Percentiles rank a stretch among this genome's conserved stretches.
These are phyloP conservation scores for Polyommatus iphigenia DNA, from an alignment of 2,888 invertebrate species.

Conservation along the genomic window DNA sequence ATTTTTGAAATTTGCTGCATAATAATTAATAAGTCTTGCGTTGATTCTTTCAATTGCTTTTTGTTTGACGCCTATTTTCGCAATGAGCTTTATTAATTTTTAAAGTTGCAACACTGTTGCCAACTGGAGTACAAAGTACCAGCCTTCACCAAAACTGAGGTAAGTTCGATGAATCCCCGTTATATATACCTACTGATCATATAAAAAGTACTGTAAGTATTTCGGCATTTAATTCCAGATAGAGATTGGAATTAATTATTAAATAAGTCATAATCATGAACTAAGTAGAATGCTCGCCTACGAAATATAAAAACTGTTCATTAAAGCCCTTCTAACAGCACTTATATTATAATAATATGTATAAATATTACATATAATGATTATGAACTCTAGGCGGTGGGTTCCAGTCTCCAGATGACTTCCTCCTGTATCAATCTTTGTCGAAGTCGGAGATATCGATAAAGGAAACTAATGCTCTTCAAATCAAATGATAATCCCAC, in stretches of 20 bases:
- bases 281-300: too few species aligned
- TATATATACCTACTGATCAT: background rate
- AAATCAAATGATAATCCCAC: background rate
- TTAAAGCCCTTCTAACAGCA: background rate
- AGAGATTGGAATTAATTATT: too few species aligned
- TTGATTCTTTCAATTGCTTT: background rate
- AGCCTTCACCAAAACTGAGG: slow-evolving; percentile 13
- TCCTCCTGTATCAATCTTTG: background rate
- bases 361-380: too few species aligned
- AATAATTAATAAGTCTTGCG: too few species aligned
- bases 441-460: background rate
- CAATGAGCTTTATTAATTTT: background rate
- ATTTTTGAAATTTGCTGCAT: too few species aligned
- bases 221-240: too few species aligned
- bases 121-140: slow-evolving; percentile 5
- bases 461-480: background rate
- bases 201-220: background rate
- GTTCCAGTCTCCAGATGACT: background rate
- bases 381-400: background rate
- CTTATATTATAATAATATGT: background rate
- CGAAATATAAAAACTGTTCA: too few species aligned
- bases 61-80: background rate
- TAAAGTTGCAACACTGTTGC: background rate
- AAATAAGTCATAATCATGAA: too few species aligned
- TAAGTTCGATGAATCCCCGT: background rate